Percentiles rank a stretch among this genome's conserved stretches.
These are phyloP conservation scores for Lanius ludovicianus DNA, from an alignment of 2,113 vertebrate genomes.

Conservation along the genomic window DNA sequence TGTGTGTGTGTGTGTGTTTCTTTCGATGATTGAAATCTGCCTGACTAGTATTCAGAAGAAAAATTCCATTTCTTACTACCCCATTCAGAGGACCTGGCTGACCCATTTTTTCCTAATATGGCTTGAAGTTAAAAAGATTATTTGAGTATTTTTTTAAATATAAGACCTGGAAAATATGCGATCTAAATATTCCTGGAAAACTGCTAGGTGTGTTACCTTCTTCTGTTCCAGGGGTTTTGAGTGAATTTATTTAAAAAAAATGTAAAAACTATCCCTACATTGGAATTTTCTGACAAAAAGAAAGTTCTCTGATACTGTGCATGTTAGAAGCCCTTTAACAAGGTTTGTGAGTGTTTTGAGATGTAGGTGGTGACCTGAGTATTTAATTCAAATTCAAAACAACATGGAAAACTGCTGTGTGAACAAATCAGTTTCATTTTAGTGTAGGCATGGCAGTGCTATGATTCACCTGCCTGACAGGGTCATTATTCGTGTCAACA, in stretches of 20 bases:
- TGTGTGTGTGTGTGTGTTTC: neutral
- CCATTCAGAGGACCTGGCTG: neutral
- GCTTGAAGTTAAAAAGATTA: neutral
- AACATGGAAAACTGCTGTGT: neutral
- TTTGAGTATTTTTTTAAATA: neutral
- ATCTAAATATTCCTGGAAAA: neutral
- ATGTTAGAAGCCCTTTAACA: neutral
- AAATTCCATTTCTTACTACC: neutral
- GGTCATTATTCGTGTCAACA: neutral
- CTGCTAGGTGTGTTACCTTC: neutral
- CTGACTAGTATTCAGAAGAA: neutral
- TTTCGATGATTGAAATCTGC: neutral
- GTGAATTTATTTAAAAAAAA: neutral
- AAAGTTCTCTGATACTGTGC: neutral
- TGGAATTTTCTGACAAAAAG: neutral
- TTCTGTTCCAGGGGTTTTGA: neutral
- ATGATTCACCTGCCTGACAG: neutral
- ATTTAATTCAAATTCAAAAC: neutral
- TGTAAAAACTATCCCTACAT: neutral
- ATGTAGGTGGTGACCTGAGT: neutral
- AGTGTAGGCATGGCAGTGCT: neutral
- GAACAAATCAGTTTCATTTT: neutral
- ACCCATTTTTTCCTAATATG: neutral
- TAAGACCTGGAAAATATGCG: neutral
- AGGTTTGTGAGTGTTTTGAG: neutral